Base-by-base conservation (phyloP, 2,113 vertebrate genomes). In the Callorhinus ursinus region DNA sequence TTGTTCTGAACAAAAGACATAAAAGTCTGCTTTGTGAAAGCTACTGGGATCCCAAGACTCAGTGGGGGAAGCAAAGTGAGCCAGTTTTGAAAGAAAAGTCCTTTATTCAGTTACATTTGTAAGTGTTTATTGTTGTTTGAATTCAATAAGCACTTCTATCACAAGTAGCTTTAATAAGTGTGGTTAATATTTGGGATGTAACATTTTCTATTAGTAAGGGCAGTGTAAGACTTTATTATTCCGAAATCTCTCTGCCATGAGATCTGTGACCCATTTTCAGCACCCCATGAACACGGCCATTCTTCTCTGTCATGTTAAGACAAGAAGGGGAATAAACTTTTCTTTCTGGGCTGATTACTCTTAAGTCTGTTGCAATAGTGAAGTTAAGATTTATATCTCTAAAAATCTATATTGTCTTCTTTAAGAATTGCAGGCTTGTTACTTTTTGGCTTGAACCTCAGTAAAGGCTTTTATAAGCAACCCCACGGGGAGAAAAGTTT, bases 11-110 rank as follows among this genome's bases (percentile, higher is more conserved):
- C 63, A 87, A 95, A 97, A 87, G 28, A 83, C 98, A 96, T 94
- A 93, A 97, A 92, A 97, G 85, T 63, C 53, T 97, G 91, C 95
- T 98, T 97, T 72, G 82, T n/a, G 96, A 97, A 96, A 96, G 86
- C 90, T 96, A 46, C 86, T 0, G 0, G 81, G 81, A 74, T 92
- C 79, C 19, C 74, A 90, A 96, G 95, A 97, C 84, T 89, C 83
- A 89, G 81, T 13, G 0, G 24, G 88, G 79, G 71, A 69, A 92
- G n/a, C 77, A 36, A 74, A 85, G 90, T 51, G 67, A 90, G 71
- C 51, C 51, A 65, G 49, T 76, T 86, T 83, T 83, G 59, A 71
- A 94, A 93, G 88, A 85, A 85, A 86, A 86, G 69, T 57, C n/a
- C 65, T 95, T 91, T 80, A 49, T 96, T 88, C 84, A 42, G 49